These are phyloP conservation scores for Carcinoscorpius rotundicauda DNA, from an alignment of 1,140 invertebrate species.

Conservation along the genomic window DNA sequence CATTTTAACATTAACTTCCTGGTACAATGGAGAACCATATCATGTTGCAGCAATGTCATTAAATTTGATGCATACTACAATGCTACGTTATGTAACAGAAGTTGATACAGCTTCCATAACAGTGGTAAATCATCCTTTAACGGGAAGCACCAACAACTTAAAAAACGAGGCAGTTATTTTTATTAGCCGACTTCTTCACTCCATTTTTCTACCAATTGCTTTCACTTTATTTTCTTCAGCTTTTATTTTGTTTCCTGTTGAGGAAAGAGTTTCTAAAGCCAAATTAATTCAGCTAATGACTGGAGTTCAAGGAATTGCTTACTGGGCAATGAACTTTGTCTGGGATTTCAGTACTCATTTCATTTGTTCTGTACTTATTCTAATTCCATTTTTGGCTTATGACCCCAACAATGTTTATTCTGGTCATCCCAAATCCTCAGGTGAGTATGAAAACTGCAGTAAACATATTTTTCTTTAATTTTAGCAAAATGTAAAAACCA, in stretches of 20 bases:
- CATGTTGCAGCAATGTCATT: slow-evolving; percentile 14
- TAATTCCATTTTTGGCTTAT: slow-evolving; percentile 15
- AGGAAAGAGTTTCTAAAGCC: slow-evolving; percentile 22
- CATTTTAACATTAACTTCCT: slow-evolving; percentile 9
- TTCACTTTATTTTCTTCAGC: slow-evolving; percentile 20
- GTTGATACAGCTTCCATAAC: not conserved
- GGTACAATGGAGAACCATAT: slow-evolving; percentile 20
- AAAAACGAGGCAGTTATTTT: not conserved
- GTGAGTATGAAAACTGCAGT: slow-evolving; percentile 4
- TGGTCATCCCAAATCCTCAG: slow-evolving; percentile 7
- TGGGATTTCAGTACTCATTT: slow-evolving; percentile 19
- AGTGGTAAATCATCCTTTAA: slow-evolving; percentile 3
- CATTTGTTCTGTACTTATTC: slow-evolving; percentile 9
- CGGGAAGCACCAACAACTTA: not conserved
- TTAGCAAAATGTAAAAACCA: not conserved
- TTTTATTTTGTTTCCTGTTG: slow-evolving; percentile 21
- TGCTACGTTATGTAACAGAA: slow-evolving; percentile 9
- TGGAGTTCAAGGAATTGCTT: slow-evolving; percentile 15
- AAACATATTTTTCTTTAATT: not conserved
- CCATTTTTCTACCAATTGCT: slow-evolving; percentile 20
- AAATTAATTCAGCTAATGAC: slow-evolving; percentile 25
- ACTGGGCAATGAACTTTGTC: slow-evolving; percentile 18
- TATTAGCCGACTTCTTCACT: not conserved
- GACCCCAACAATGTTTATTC: slow-evolving; percentile 5
- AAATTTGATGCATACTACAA: slow-evolving; percentile 10